Conservation (phyloP, 2,113 vertebrate species). For the Vulpes lagopus region DNA sequence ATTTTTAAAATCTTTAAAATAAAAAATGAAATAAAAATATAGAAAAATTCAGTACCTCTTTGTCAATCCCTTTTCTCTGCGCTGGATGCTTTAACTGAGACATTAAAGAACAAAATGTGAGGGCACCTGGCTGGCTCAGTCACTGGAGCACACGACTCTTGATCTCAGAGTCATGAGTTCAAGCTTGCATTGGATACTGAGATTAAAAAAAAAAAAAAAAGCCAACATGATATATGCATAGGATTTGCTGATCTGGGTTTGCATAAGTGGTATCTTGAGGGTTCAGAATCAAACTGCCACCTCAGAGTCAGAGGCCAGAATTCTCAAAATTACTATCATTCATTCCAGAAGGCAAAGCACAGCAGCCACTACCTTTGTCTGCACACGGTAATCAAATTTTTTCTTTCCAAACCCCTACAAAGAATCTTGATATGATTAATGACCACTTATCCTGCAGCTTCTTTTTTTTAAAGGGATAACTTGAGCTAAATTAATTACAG, state of each 20-base stretch:
- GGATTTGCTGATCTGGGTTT: not conserved
- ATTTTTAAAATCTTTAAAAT: not conserved
- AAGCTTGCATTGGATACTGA: fast-evolving
- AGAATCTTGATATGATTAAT: constrained; percentile 21
- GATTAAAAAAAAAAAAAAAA: not conserved
- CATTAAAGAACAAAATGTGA: not conserved
- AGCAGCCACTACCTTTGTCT: not conserved
- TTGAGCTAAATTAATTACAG: constrained; percentile 9
- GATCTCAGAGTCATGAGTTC: not conserved
- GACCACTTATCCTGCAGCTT: not conserved
- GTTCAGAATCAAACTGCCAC: constrained; percentile 33
- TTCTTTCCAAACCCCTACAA: constrained; percentile 31
- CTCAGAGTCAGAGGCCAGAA: not conserved
- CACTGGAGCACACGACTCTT: not conserved
- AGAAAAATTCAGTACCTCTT: not conserved
- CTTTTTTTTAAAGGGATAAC: constrained; percentile 16
- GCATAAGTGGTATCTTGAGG: not conserved
- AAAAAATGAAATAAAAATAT: not conserved
- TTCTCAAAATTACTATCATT: not conserved
- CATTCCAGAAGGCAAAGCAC: constrained; percentile 29
- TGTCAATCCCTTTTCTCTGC: not conserved
- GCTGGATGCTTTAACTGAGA: not conserved
- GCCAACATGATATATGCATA: not conserved
- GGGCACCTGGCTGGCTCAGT: not conserved
- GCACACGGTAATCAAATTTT: not conserved